Conservation (phyloP, 2,888 invertebrate genomes). For the Protonemura montana region DNA sequence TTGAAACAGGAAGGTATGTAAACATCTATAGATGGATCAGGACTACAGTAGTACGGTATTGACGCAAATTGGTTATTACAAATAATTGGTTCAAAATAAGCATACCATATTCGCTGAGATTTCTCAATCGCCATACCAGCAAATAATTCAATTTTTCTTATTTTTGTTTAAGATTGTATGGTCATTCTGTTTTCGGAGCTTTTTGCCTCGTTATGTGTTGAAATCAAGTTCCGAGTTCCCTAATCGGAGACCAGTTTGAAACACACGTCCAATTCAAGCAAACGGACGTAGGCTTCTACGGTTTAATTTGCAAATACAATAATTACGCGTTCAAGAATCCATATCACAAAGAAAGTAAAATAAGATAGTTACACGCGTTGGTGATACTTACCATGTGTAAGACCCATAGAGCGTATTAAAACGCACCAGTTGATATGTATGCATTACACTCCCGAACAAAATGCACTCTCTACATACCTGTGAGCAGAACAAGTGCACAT, state of each 20-base stretch:
- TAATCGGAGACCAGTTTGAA: background rate
- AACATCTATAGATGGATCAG: no score
- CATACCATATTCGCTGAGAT: background rate
- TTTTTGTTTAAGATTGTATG: no score
- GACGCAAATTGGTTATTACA: background rate
- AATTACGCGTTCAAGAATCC: background rate
- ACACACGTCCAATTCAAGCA: background rate
- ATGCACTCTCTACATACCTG: background rate
- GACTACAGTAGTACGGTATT: background rate
- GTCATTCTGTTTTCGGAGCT: no score
- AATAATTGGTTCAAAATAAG: background rate
- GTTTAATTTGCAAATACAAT: background rate
- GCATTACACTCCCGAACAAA: background rate
- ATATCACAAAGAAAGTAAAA: slow-evolving; percentile 3
- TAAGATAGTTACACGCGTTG: background rate
- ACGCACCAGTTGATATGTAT: background rate
- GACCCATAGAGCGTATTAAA: background rate
- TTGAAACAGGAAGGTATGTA: no score
- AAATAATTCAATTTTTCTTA: no score
- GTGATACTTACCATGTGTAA: background rate
- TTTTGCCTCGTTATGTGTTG: no score
- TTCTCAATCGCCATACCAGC: background rate
- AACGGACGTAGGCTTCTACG: background rate
- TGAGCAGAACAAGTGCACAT: background rate
- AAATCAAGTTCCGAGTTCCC: background rate